phyloP scores from a whole-genome alignment of 2,797 vertebrate genomes.

The Brachymystax lenok region DNA sequence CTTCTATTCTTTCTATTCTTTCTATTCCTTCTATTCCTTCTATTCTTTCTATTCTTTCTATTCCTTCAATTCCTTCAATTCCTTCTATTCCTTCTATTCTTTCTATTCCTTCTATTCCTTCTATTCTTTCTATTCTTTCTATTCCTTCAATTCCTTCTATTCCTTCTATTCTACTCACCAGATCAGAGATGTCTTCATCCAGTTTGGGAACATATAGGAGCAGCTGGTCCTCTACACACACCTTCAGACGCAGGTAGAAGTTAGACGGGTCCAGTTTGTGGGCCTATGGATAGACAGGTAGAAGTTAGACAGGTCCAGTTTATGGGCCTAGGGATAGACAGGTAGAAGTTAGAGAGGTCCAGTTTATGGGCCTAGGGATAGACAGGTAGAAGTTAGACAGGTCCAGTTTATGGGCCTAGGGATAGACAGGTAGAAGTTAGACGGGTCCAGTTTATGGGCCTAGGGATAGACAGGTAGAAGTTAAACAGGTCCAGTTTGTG shows the following conservation, averaged over 20 bases:
- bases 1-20: neutral
- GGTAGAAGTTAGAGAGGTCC: neutral
- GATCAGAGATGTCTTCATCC: conserved; percentile 88
- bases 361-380: too few species aligned
- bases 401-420: too few species aligned
- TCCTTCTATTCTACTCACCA: neutral
- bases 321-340: neutral
- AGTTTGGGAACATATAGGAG: conserved; percentile 85
- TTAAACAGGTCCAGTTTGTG: neutral
- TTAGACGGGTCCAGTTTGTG: conserved; percentile 81
- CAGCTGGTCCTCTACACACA: conserved; percentile 80
- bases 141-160: neutral
- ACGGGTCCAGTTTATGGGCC: too few species aligned
- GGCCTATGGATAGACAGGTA: conserved; percentile 63
- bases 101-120: too few species aligned
- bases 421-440: too few species aligned
- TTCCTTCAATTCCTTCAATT: too few species aligned
- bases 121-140: too few species aligned
- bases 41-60: too few species aligned
- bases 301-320: neutral
- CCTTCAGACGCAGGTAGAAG: conserved; percentile 89
- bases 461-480: neutral
- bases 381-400: too few species aligned
- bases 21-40: too few species aligned
- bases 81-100: too few species aligned